Base-by-base conservation (phyloP, 2,113 vertebrate genomes). In the Axis porcinus region DNA sequence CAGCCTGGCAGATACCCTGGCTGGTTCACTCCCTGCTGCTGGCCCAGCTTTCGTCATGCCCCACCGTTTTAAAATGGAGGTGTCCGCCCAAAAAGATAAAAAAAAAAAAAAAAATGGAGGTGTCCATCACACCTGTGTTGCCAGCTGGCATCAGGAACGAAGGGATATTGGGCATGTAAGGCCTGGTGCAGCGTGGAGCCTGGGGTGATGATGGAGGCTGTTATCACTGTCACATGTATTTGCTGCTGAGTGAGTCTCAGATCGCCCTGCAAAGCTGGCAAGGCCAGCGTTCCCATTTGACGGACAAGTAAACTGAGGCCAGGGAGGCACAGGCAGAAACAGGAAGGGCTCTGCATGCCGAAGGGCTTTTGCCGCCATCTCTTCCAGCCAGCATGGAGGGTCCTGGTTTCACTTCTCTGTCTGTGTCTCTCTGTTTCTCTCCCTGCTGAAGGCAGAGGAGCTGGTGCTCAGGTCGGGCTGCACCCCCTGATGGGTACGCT, bases 171-270 rank as follows among this genome's bases (percentile, higher is more conserved):
- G 45, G 78, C 33, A 17, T 13, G 25, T 5, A 9, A 54, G 57
- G 84, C 36, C n/a, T 45, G 76, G 64, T 6, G 17, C 33, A n/a
- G 62, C 30, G 2, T 28, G 62, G 28, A 67, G 47, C 82, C 92
- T 19, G 1, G 67, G 67, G 12, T 74, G 67, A 40, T 2, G 5
- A 13, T 40, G 19, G n/a, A 74, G n/a, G n/a, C 19, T 74, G n/a
- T 23, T 74, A 40, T 25, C 47, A 3, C 43, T 5, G 0, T 8
- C 2, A 1, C 43, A 58, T 33, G 1, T 4, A 5, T 27, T 25
- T 43, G 25, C 52, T 9, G 43, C 86, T 30, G 21, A n/a, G 3
- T 28, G 62, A 79, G 17, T 5, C 81, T 83, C 21, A 4, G 9
- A 19, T 30, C 0, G 0, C 54, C 47, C 9, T 1, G 13, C n/a